Evolutionary conservation across 2,888 invertebrate species (phyloP).

Genomic region (Macrophya alboannulata): DNA sequence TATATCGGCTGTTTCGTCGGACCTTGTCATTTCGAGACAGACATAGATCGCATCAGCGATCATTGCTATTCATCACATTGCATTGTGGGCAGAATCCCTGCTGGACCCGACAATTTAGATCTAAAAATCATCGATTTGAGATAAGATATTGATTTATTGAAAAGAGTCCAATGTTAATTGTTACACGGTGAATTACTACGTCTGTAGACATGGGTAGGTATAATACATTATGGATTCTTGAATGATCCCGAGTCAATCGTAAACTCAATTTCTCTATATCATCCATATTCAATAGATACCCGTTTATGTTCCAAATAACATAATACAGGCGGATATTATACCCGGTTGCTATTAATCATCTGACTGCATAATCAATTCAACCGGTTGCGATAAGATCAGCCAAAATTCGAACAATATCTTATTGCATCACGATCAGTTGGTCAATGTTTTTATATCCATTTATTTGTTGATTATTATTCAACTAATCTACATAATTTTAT

Average conservation of each 20-base stretch:
- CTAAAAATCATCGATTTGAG: background rate
- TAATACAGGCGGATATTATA: background rate
- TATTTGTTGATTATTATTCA: background rate
- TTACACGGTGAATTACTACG: background rate
- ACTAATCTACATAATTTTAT: slow-evolving; percentile 1
- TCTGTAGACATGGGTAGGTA: background rate
- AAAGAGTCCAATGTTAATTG: background rate
- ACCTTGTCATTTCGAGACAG: background rate
- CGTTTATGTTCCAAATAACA: background rate
- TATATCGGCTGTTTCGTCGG: background rate
- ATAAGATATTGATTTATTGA: background rate
- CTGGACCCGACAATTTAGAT: background rate
- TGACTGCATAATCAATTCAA: slow-evolving; percentile 1
- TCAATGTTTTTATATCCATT: background rate
- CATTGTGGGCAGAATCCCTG: background rate
- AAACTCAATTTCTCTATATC: background rate
- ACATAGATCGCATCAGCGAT: background rate
- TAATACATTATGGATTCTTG: background rate
- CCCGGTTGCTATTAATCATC: slow-evolving; percentile 11
- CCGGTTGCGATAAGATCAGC: background rate
- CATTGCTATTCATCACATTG: background rate
- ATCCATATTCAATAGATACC: background rate
- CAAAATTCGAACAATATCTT: slow-evolving; percentile 17
- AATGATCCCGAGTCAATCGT: background rate
- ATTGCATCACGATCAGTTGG: slow-evolving; percentile 3